Evolutionary conservation across 23 tunicate genomes (phyloP).

Genomic region (Trididemnum miniatum): DNA sequence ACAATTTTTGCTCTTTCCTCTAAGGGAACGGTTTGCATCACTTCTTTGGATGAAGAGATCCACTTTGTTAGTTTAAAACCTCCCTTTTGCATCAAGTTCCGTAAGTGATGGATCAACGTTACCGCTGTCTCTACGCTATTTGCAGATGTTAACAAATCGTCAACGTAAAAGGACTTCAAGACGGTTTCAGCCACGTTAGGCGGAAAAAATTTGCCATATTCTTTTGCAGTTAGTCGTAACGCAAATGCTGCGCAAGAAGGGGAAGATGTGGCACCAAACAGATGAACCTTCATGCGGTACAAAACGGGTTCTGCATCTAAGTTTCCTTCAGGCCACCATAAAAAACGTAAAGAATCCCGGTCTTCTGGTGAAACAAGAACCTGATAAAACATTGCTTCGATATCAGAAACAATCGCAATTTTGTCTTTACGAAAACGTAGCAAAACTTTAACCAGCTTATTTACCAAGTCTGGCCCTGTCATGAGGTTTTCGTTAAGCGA

Average conservation of each 20-base stretch:
- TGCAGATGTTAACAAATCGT: slow-evolving; percentile 16
- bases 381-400: slow-evolving; percentile 39
- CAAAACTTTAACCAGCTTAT: slow-evolving; percentile 18
- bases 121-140: neutral
- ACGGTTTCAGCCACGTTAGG: slow-evolving; percentile 1
- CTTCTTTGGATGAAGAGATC: neutral
- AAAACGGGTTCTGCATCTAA: neutral
- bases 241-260: slow-evolving; percentile 21
- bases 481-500: neutral
- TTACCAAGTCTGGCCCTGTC: slow-evolving; percentile 48
- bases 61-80: slow-evolving; percentile 38
- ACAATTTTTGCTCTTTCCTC: slow-evolving; percentile 32
- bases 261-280: slow-evolving; percentile 44
- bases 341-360: slow-evolving; percentile 12
- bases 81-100: neutral
- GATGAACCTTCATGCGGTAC: slow-evolving; percentile 25
- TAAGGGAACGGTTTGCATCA: neutral
- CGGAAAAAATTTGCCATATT: neutral
- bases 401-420: slow-evolving; percentile 27
- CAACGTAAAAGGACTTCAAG: slow-evolving; percentile 30
- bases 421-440: slow-evolving; percentile 26
- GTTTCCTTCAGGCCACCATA: slow-evolving; percentile 40
- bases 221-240: neutral
- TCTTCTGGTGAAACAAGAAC: slow-evolving; percentile 23
- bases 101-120: neutral